Evolutionary conservation across 2,113 vertebrate genomes (phyloP).

Genomic region (Nothobranchius furzeri): DNA sequence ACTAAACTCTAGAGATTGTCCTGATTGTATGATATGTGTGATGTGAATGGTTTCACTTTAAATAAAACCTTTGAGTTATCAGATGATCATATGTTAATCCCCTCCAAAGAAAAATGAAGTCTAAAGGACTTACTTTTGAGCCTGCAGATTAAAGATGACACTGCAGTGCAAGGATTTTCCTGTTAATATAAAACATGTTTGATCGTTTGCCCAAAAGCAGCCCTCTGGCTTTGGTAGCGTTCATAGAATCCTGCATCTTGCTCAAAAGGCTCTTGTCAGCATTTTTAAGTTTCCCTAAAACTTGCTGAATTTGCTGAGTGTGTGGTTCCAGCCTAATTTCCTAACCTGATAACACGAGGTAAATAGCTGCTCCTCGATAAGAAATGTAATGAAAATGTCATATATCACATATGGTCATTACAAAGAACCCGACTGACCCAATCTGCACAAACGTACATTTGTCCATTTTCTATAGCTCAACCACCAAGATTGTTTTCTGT

Average conservation of each 20-base stretch:
- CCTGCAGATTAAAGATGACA: background rate
- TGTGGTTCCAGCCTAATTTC: slow-evolving; percentile 52
- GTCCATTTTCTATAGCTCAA: background rate
- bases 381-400: slow-evolving; percentile 28
- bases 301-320: slow-evolving; percentile 60
- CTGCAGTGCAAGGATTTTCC: slow-evolving; percentile 30
- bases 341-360: slow-evolving; percentile 46
- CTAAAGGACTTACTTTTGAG: background rate
- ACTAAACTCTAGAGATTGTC: too few relatives aligned
- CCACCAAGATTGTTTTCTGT: background rate
- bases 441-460: too few relatives aligned
- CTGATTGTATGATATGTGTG: background rate
- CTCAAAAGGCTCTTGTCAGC: slow-evolving; percentile 62
- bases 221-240: slow-evolving; percentile 48
- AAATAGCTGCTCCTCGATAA: slow-evolving; percentile 59
- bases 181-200: slow-evolving; percentile 60
- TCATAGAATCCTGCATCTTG: slow-evolving; percentile 51
- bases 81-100: background rate
- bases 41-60: background rate
- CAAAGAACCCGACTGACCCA: slow-evolving; percentile 8
- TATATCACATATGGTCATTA: slow-evolving; percentile 8
- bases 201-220: slow-evolving; percentile 57
- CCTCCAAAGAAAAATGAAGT: background rate
- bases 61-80: background rate
- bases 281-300: slow-evolving; percentile 59